These are phyloP conservation scores for Cataglyphis altisquamis DNA, from an alignment of 2,888 invertebrate genomes.

Conservation along the genomic window DNA sequence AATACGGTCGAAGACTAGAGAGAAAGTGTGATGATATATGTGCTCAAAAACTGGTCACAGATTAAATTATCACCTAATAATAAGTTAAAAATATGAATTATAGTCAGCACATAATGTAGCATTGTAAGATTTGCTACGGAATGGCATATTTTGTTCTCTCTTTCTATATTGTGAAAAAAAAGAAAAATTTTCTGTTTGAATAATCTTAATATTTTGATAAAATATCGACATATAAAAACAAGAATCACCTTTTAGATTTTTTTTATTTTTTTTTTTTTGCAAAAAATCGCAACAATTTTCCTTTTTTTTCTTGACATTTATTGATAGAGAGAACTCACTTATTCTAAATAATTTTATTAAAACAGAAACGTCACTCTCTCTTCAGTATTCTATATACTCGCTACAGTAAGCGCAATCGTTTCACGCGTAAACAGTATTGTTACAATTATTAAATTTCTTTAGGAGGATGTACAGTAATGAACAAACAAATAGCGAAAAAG, in stretches of 20 bases:
- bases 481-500: background rate
- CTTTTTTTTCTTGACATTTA: slow-evolving; percentile 9
- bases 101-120: slow-evolving; percentile 41
- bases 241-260: slow-evolving; percentile 19
- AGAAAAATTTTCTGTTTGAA: background rate
- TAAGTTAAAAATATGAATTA: slow-evolving; percentile 35
- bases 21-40: slow-evolving; percentile 26
- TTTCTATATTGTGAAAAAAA: slow-evolving; percentile 9
- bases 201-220: slow-evolving; percentile 13
- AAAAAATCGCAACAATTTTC: background rate
- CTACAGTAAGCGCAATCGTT: slow-evolving; percentile 10
- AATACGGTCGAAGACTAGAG: background rate
- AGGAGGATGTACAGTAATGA: background rate
- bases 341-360: slow-evolving; percentile 22
- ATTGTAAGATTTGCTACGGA: slow-evolving; percentile 20
- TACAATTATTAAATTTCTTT: slow-evolving; percentile 9
- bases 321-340: slow-evolving; percentile 4
- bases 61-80: slow-evolving; percentile 31
- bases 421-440: slow-evolving; percentile 33
- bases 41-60: slow-evolving; percentile 21
- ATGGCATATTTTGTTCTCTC: slow-evolving; percentile 27
- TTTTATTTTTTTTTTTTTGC: background rate
- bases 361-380: slow-evolving; percentile 2
- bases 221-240: slow-evolving; percentile 15
- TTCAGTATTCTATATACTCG: slow-evolving; percentile 45